Evolutionary conservation across 2,888 invertebrate genomes (phyloP), one percentile per base, ranked within the genome.

Genomic region (Exephanes ischioxanthus): DNA sequence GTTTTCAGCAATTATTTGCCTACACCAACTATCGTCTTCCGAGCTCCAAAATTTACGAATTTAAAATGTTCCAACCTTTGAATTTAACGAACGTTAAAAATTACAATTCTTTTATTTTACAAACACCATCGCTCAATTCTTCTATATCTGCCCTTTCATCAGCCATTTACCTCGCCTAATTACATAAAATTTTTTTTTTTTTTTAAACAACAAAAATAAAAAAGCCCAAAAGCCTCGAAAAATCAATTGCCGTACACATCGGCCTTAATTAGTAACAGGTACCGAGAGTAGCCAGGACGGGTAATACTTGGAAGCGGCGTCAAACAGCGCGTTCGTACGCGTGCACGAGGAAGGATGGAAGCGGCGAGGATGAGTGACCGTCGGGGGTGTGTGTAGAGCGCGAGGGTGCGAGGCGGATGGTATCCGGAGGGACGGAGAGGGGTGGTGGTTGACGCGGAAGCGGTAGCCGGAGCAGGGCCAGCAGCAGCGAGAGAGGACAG

Each of bases 221-320:
- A 58, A 58, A 11, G 11, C 9, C 19, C 11, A 58, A 58, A 22
- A 26, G 26, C 9, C 19, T 58, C 58, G 58, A 22, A 58, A 45
- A 58, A 58, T 58, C 58, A 58, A 58, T 58, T 58, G 58, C 11
- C 19, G 58, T 55, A 61, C 30, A 30, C 61, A 61, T 61, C 30
- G 11, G 14, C 61, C 26, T 61, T 61, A 61, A 61, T 61, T 61
- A 61, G 61, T 22, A 30, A n/a, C 61, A 61, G 61, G 30, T 61
- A 61, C 33, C 45, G 45, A 33, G 61, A 26, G 26, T 61, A 30
- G 37, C 37, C 37, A 70, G 78, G 85, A 77, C 73, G 76, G 53
- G 45, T 70, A 78, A 79, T 87, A 76, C 80, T 85, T 80, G 14
- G 79, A 73, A 79, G 68, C 72, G 79, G 53, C 61, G 68, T 67